phyloP scores from a whole-genome alignment of 2,888 invertebrate species.

The Callyntrura sp. region DNA sequence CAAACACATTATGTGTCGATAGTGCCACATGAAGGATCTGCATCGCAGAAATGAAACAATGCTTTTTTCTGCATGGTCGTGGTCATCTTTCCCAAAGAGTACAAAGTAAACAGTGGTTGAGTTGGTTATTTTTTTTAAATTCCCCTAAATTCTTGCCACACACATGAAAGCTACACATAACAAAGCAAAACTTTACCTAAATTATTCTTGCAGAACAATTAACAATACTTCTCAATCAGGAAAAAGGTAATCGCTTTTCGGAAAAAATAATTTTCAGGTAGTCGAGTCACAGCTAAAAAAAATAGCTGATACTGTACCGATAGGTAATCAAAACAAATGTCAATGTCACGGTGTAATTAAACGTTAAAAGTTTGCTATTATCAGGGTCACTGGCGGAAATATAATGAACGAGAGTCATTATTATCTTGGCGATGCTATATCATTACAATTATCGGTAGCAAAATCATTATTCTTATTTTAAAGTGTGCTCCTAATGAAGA shows the following conservation, averaged over 20 bases:
- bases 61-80: slow-evolving; percentile 35
- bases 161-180: background rate
- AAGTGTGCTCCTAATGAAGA: too few relatives aligned
- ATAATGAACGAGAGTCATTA: background rate
- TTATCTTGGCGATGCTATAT: background rate
- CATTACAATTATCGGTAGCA: too few relatives aligned
- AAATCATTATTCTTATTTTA: too few relatives aligned
- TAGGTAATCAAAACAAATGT: background rate
- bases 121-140: background rate
- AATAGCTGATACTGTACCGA: too few relatives aligned
- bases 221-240: background rate
- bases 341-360: slow-evolving; percentile 22
- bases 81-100: background rate
- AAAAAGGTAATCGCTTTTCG: too few relatives aligned
- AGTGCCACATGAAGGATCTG: background rate
- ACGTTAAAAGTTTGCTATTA: background rate
- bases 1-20: background rate
- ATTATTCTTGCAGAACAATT: too few relatives aligned
- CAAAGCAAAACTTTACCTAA: too few relatives aligned
- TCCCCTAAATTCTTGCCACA: background rate
- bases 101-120: background rate
- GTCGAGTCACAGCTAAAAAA: background rate
- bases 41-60: slow-evolving; percentile 4
- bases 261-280: background rate
- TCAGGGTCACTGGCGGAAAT: slow-evolving; percentile 4